Evolutionary conservation across 2,888 invertebrate species (phyloP), one percentile per base, ranked within the genome.

Genomic region (Oligia fasciuncula): DNA sequence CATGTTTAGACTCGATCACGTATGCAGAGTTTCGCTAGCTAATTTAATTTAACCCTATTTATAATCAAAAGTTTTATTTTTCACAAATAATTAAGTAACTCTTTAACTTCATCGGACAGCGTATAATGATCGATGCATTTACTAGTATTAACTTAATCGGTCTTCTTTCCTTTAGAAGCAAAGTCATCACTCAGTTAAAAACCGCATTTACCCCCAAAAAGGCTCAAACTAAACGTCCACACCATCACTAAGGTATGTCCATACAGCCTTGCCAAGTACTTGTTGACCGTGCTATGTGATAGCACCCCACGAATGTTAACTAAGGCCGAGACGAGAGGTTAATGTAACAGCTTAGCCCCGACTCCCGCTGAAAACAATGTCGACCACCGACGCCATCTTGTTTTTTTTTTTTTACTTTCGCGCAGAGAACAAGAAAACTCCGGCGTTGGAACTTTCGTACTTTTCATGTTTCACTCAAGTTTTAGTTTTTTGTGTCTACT

Each of bases 281-380:
- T 91, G 93, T 92, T 94, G 93, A 91, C 93, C 93, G 90, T 88
- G 81, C 90, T 80, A 83, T 81, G 85, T 91, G 90, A 90, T 91
- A 85, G 88, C 88, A 74, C 83, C 86, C 87, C 80, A 83, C 91
- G 94, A 94, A 94, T 94, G 95, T 94, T 95, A 95, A 95, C 93
- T 93, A 94, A 92, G 90, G 90, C 90, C 91, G 91, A 84, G 93
- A 92, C 93, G 91, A 93, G 92, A 95, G 95, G 95, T 94, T 96
- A 95, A 95, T 95, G 95, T 94, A 85, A 91, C 92, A 93, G 95
- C 95, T 95, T 95, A 95, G 93, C 94, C 91, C 88, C 81, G 40
- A 89, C 90, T 90, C 91, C 90, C 91, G 92, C 90, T 91, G 92
- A 91, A 93, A 94, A 95, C 95, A 95, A 93, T 93, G 94, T 92